Conservation (phyloP, 2,797 vertebrate genomes). For the Benthosema pterotum region DNA sequence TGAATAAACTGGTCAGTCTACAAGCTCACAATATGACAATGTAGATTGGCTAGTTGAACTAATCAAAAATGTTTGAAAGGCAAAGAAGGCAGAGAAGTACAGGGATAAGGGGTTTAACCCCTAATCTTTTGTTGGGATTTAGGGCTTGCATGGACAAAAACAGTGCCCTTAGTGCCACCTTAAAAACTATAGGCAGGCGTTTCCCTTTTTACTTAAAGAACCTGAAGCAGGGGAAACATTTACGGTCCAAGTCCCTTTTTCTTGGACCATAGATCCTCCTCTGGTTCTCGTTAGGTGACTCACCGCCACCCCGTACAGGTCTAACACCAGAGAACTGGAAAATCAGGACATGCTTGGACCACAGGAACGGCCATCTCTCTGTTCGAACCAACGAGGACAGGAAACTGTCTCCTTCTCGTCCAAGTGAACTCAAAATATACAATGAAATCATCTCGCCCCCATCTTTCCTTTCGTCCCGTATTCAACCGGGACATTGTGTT, state of each 20-base stretch:
- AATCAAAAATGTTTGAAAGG: too few relatives aligned
- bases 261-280: conserved; percentile 16
- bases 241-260: too few relatives aligned
- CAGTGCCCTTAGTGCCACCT: too few relatives aligned
- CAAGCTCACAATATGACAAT: too few relatives aligned
- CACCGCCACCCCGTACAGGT: conserved; percentile 24
- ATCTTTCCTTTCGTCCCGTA: conserved; percentile 28
- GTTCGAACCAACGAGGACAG: conserved; percentile 20
- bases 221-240: background rate
- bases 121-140: too few relatives aligned
- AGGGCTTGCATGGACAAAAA: too few relatives aligned
- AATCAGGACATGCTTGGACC: conserved; percentile 26
- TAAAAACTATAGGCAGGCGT: too few relatives aligned
- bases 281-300: conserved; percentile 43
- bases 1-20: too few relatives aligned
- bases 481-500: conserved; percentile 34
- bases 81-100: too few relatives aligned
- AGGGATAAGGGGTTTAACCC: too few relatives aligned
- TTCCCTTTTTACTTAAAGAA: too few relatives aligned
- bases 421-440: conserved; percentile 26
- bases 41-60: too few relatives aligned
- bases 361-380: conserved; percentile 38
- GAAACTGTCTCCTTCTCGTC: conserved; percentile 15
- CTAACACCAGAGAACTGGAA: conserved; percentile 15
- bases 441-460: conserved; percentile 29